phyloP scores from a whole-genome alignment of 2,797 vertebrate species.

The Catostomus latipinnis region DNA sequence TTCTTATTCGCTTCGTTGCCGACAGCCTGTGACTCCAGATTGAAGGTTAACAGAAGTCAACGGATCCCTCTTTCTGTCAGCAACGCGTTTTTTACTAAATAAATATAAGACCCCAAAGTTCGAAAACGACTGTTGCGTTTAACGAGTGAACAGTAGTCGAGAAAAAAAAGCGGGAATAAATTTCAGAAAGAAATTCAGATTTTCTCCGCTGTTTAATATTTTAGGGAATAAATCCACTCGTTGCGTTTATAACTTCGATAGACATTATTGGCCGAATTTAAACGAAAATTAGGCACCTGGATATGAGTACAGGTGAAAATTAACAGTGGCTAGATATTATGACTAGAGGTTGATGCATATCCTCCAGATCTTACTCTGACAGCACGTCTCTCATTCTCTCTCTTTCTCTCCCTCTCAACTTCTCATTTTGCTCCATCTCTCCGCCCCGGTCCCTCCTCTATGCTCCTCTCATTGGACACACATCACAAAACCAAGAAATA shows the following conservation, averaged over 20 bases:
- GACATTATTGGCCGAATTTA: background rate
- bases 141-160: conserved; percentile 1
- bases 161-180: conserved; percentile 10
- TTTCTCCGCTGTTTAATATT: conserved; percentile 8
- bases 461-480: conserved; percentile 73
- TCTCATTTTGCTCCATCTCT: conserved; percentile 55
- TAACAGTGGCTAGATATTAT: conserved; percentile 44
- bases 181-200: background rate
- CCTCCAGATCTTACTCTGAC: conserved; percentile 66
- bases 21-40: conserved; percentile 58
- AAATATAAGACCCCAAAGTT: conserved; percentile 15
- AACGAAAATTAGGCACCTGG: background rate
- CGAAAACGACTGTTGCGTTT: conserved; percentile 21
- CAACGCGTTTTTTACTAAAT: background rate
- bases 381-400: conserved; percentile 68
- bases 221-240: conserved; percentile 28
- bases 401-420: conserved; percentile 58
- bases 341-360: conserved; percentile 59
- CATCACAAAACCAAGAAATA: conserved; percentile 56
- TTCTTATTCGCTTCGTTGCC: conserved; percentile 64
- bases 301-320: conserved; percentile 13
- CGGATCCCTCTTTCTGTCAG: background rate
- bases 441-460: conserved; percentile 68
- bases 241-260: conserved; percentile 12
- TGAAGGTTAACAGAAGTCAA: conserved; percentile 41